Conservation (phyloP, 2,888 invertebrate species). For the Stenodema calcarata region DNA sequence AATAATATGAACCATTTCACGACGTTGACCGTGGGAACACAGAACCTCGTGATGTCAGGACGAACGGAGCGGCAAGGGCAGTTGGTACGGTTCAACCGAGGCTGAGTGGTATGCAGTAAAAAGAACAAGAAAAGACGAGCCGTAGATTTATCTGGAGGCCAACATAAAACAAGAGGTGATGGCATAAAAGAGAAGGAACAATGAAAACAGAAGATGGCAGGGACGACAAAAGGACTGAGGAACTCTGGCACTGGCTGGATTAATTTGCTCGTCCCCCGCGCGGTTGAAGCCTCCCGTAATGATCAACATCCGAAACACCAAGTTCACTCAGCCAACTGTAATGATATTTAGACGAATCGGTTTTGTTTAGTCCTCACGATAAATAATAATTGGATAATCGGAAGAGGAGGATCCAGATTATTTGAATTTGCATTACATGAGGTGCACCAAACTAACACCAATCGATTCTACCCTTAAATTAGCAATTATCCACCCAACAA, state of each 20-base stretch:
- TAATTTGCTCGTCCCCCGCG: neutral
- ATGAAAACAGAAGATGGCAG: conserved; percentile 31
- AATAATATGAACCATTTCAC: neutral
- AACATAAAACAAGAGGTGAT: neutral
- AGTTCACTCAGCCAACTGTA: neutral
- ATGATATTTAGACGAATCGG: neutral
- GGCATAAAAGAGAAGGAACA: conserved; percentile 19
- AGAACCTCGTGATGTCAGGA: neutral
- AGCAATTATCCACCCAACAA: too few relatives aligned
- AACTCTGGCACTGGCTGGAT: conserved; percentile 13
- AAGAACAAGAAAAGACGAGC: neutral
- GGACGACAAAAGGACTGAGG: conserved; percentile 4
- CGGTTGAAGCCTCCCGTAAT: neutral
- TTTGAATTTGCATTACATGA: too few relatives aligned
- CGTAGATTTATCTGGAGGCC: conserved; percentile 39
- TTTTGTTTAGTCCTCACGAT: too few relatives aligned
- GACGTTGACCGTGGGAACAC: neutral
- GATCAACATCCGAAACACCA: conserved; percentile 12
- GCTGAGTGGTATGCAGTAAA: conserved; percentile 7
- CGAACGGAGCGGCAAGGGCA: neutral
- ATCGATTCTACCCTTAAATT: too few relatives aligned
- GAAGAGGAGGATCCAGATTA: too few relatives aligned
- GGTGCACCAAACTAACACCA: too few relatives aligned
- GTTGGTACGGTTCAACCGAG: neutral
- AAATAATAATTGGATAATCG: too few relatives aligned